phyloP scores from a whole-genome alignment of 2,113 vertebrate genomes.

The Urocolius indicus region DNA sequence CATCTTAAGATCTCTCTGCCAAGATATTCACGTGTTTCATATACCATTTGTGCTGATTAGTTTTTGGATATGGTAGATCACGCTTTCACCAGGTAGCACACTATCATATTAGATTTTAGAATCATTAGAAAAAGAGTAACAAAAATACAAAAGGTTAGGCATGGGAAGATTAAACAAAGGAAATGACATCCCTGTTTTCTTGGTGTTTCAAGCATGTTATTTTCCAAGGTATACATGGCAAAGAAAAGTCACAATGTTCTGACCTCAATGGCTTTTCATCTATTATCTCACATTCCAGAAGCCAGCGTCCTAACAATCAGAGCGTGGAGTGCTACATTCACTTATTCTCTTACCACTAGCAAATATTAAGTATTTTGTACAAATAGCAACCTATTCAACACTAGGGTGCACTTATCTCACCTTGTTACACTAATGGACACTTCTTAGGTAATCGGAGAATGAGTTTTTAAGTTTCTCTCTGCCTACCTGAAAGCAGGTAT shows the following conservation, averaged over 20 bases:
- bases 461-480: not conserved
- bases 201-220: not conserved
- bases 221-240: not conserved
- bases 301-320: not conserved
- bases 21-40: not conserved
- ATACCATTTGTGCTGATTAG: not conserved
- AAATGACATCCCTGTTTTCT: not conserved
- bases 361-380: not conserved
- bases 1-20: not conserved
- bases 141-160: not conserved
- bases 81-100: not conserved
- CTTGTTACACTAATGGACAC: not conserved
- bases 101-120: not conserved
- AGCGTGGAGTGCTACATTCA: not conserved
- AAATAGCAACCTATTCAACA: not conserved
- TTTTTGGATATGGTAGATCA: not conserved
- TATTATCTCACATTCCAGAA: not conserved
- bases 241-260: not conserved
- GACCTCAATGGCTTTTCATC: not conserved
- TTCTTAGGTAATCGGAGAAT: not conserved
- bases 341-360: not conserved
- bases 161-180: not conserved
- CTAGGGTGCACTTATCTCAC: not conserved
- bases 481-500: not conserved
- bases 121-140: not conserved